Evolutionary conservation across 2,797 vertebrate species (phyloP).

Genomic region (Gastrophryne carolinensis): DNA sequence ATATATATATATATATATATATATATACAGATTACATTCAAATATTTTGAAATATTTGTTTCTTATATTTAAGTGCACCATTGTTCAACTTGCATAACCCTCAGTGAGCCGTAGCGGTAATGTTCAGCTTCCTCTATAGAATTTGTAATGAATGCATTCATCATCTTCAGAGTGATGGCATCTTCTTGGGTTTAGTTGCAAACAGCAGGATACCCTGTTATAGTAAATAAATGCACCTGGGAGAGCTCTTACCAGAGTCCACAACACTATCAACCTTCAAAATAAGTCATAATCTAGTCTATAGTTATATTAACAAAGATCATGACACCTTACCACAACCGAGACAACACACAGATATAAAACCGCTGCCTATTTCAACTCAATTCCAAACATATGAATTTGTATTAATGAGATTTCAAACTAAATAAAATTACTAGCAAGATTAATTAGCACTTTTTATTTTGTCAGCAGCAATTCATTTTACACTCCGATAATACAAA

Average conservation of each 20-base stretch:
- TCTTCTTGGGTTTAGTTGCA: not conserved
- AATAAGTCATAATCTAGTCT: slow-evolving; percentile 13
- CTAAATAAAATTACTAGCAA: slow-evolving; percentile 13
- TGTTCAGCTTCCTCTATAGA: not conserved
- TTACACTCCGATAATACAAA: not conserved
- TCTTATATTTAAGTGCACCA: not conserved
- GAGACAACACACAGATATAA: not conserved
- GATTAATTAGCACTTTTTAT: slow-evolving; percentile 25
- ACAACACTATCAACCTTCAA: slow-evolving; percentile 11
- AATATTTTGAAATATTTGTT: not conserved
- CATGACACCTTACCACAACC: not conserved
- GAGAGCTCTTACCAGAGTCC: slow-evolving; percentile 2
- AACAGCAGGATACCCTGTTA: slow-evolving; percentile 20
- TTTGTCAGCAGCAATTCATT: slow-evolving; percentile 48
- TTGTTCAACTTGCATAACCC: not conserved
- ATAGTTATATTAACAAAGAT: slow-evolving; percentile 3
- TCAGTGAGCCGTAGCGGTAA: not conserved
- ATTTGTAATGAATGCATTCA: not conserved
- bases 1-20: no score
- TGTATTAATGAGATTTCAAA: not conserved
- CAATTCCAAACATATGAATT: not conserved
- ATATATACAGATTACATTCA: not conserved
- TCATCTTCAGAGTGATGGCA: slow-evolving; percentile 28
- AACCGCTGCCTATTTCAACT: not conserved
- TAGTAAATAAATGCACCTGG: slow-evolving; percentile 7